Percentiles rank a stretch among this genome's conserved stretches.
These are phyloP conservation scores for Rousettus leschenaultii DNA, from an alignment of 2,113 vertebrate species.

Conservation along the genomic window DNA sequence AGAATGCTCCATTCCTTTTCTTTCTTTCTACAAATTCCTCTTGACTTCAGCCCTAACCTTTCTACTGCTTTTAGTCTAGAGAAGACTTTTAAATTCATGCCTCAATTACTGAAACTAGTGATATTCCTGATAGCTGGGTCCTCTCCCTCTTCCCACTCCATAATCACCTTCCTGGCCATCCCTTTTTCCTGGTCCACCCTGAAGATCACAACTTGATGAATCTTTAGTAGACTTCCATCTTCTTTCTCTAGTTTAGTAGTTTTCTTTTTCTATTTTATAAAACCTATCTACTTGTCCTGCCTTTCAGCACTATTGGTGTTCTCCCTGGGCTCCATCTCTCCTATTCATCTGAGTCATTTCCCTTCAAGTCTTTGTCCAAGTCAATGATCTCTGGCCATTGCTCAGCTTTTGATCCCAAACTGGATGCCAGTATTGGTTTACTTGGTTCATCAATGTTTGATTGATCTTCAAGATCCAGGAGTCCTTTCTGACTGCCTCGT, in stretches of 20 bases:
- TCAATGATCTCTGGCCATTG: background rate
- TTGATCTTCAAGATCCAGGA: background rate
- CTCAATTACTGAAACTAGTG: background rate
- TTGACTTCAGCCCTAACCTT: background rate
- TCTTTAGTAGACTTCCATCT: background rate
- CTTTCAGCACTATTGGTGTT: background rate
- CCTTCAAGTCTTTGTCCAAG: background rate
- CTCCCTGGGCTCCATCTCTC: background rate
- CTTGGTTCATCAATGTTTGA: background rate
- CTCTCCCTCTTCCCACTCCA: accelerated
- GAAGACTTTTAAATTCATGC: background rate
- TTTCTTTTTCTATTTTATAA: background rate
- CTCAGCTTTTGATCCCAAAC: background rate
- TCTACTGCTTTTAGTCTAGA: background rate
- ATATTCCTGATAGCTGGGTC: background rate
- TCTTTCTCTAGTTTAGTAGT: background rate
- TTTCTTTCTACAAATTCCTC: background rate
- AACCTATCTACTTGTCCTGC: background rate
- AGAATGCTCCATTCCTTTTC: background rate
- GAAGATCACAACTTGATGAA: background rate
- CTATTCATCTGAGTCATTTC: background rate
- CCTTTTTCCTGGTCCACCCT: background rate
- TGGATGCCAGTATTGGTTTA: background rate
- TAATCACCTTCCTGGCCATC: background rate
- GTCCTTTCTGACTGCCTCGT: background rate